A percentile compares a stretch with the other conserved stretches of the same genome.
phyloP scores from a whole-genome alignment of 2,888 invertebrate genomes.

The Acleris holmiana region DNA sequence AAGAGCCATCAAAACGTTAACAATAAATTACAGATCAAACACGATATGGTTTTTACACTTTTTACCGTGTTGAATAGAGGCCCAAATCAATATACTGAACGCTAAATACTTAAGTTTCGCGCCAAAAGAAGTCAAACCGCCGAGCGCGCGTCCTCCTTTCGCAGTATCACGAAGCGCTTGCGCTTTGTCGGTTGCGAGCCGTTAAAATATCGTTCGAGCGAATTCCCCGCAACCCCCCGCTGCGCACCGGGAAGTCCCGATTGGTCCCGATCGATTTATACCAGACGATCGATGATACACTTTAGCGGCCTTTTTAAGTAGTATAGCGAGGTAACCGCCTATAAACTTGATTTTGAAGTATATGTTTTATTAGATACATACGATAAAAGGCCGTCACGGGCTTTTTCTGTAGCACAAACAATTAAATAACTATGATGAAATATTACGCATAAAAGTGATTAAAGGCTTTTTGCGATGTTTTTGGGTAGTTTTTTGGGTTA shows the following conservation, averaged over 20 bases:
- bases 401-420: conserved; percentile 5
- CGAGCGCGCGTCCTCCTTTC: not conserved
- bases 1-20: too few relatives aligned
- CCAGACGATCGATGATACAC: not conserved
- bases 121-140: not conserved
- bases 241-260: not conserved
- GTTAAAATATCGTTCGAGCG: not conserved
- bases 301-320: conserved; percentile 2
- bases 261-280: not conserved
- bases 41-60: too few relatives aligned
- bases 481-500: not conserved
- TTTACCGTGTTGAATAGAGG: too few relatives aligned
- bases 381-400: not conserved
- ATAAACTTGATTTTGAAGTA: not conserved
- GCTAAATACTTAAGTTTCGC: not conserved
- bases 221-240: conserved; percentile 2
- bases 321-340: conserved; percentile 2
- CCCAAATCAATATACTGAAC: not conserved
- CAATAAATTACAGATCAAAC: too few relatives aligned
- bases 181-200: not conserved
- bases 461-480: not conserved
- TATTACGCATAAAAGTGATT: not conserved
- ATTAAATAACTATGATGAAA: not conserved
- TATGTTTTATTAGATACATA: conserved; percentile 1
- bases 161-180: not conserved